Conservation (phyloP, 2,113 vertebrate species). For the Dipodomys spectabilis region DNA sequence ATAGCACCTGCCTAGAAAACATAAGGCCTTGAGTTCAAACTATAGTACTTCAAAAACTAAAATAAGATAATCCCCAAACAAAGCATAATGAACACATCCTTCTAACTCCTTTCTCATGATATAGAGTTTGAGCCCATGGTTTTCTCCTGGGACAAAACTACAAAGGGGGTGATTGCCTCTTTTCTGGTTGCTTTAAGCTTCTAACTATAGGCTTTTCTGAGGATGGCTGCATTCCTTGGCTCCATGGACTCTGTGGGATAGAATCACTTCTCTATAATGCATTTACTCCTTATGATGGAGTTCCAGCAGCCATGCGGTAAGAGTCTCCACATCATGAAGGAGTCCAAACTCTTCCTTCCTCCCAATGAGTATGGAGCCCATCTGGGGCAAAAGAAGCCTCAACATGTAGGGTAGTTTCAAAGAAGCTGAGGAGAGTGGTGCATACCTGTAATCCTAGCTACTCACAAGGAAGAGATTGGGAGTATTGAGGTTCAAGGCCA, state of each 20-base stretch:
- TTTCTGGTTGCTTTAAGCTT: neutral
- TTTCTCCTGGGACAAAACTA: neutral
- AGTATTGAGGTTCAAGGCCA: no score
- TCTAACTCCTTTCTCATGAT: neutral
- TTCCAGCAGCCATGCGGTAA: no score
- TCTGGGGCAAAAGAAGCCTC: neutral
- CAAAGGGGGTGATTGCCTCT: no score
- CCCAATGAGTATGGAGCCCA: neutral
- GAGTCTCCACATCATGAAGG: neutral
- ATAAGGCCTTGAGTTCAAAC: no score
- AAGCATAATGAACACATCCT: no score
- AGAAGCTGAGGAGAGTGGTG: no score
- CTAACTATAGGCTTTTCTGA: neutral
- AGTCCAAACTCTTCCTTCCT: neutral
- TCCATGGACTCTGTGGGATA: neutral
- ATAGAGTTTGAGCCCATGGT: neutral
- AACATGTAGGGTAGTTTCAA: neutral
- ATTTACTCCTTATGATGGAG: neutral
- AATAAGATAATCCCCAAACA: no score
- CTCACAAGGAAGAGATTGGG: no score
- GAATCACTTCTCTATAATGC: neutral
- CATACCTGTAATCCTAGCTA: no score
- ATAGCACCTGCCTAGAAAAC: no score
- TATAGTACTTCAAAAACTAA: no score
- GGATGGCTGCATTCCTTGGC: neutral